phyloP scores from a whole-genome alignment of 1,140 invertebrate species.

The Dysdera silvatica region DNA sequence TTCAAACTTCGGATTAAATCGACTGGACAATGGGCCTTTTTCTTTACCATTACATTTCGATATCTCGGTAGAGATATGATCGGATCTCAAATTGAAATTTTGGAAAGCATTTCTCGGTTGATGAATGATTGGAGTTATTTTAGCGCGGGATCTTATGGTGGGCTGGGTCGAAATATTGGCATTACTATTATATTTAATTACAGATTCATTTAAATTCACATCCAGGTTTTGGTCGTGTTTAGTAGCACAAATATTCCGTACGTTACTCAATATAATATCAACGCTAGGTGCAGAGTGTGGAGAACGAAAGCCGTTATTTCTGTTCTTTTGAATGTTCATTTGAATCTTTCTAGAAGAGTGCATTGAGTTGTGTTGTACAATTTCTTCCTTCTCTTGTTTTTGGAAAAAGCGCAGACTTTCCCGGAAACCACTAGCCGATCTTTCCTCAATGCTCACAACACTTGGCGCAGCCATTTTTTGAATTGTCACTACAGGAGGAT shows the following conservation, averaged over 20 bases:
- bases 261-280: constrained; percentile 22
- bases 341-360: not conserved
- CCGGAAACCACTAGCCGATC: constrained; percentile 7
- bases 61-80: not conserved
- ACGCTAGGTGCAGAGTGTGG: constrained; percentile 8
- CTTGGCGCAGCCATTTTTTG: constrained; percentile 11
- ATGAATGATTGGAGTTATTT: not conserved
- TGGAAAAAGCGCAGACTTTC: constrained; percentile 22
- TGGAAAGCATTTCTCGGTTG: not conserved
- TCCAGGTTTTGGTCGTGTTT: not conserved
- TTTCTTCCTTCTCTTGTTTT: constrained; percentile 12
- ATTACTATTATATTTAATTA: not conserved
- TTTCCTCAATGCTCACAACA: not conserved
- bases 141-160: constrained; percentile 4
- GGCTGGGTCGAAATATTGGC: not conserved
- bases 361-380: not conserved
- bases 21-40: no score
- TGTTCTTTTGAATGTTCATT: not conserved
- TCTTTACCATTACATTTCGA: not conserved
- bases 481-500: not conserved
- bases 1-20: no score
- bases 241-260: constrained; percentile 4
- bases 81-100: not conserved
- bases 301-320: not conserved
- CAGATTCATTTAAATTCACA: not conserved